Evolutionary conservation across 2,113 vertebrate species (phyloP).

Genomic region (Cromileptes altivelis): DNA sequence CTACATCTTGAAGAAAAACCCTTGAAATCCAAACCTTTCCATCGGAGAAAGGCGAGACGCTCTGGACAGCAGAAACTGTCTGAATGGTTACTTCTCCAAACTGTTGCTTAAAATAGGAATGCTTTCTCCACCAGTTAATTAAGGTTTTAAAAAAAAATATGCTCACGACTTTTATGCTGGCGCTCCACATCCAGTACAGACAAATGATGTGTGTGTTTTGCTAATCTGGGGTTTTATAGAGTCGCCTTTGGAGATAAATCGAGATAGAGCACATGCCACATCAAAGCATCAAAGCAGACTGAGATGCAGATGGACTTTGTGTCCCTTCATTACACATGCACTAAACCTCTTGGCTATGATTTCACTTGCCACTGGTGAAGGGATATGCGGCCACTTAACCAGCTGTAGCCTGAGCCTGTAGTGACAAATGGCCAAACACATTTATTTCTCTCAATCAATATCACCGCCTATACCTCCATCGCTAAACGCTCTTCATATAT

Average conservation of each 20-base stretch:
- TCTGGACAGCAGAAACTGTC: neutral
- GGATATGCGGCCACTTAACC: constrained; percentile 72
- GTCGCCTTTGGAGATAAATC: constrained; percentile 61
- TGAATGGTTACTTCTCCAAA: neutral
- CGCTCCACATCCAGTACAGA: constrained; percentile 26
- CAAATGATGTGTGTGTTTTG: constrained; percentile 47
- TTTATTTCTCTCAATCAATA: constrained; percentile 73
- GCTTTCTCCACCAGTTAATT: constrained; percentile 3
- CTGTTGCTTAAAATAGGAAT: neutral
- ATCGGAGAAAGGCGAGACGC: neutral
- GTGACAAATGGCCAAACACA: constrained; percentile 66
- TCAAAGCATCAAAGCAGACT: constrained; percentile 77
- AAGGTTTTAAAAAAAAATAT: constrained; percentile 29
- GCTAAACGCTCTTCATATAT: constrained; percentile 57
- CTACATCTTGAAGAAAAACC: neutral
- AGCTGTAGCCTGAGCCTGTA: constrained; percentile 64
- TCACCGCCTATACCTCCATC: constrained; percentile 44
- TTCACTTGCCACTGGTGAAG: constrained; percentile 73
- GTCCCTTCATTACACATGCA: constrained; percentile 79
- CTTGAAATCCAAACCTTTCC: neutral
- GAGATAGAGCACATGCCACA: constrained; percentile 71
- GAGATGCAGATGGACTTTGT: constrained; percentile 80
- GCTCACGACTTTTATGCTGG: constrained; percentile 5
- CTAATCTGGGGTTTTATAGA: constrained; percentile 54
- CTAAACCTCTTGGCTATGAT: constrained; percentile 76